Conservation (phyloP, 2,113 vertebrate species). For the Rhizomys pruinosus region DNA sequence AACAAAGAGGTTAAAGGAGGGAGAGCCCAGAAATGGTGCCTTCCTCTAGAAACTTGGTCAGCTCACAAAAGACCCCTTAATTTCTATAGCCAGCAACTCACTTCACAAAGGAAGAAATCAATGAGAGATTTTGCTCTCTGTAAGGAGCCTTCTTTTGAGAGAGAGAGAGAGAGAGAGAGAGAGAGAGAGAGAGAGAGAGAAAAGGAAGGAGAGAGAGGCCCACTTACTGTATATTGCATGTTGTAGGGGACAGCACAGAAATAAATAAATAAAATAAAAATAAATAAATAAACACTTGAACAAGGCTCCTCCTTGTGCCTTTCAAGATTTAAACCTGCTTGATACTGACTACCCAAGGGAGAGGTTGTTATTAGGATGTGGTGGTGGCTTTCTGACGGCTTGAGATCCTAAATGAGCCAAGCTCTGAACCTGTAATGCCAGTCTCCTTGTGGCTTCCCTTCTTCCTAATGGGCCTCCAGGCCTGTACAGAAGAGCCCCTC, state of each 20-base stretch:
- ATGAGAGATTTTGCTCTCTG: constrained; percentile 70
- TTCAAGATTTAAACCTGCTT: background rate
- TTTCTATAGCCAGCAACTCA: constrained; percentile 80
- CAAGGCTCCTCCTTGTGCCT: too few relatives aligned
- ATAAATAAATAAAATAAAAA: background rate
- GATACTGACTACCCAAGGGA: accelerated
- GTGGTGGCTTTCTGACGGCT: background rate
- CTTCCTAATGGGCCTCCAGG: background rate
- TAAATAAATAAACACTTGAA: background rate
- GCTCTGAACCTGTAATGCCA: background rate
- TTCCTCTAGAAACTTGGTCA: constrained; percentile 77
- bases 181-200: too few relatives aligned
- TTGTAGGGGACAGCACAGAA: too few relatives aligned
- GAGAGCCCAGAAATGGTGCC: constrained; percentile 22
- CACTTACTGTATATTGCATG: too few relatives aligned
- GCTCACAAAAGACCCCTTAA: constrained; percentile 84
- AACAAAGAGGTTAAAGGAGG: constrained; percentile 86
- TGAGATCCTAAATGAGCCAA: background rate
- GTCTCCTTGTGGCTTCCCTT: background rate
- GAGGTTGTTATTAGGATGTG: too few relatives aligned
- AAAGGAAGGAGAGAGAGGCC: background rate
- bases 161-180: background rate
- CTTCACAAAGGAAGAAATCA: constrained; percentile 74
- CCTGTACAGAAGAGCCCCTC: background rate
- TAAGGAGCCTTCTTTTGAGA: constrained; percentile 71